Percentiles rank a stretch among this genome's conserved stretches.
Evolutionary conservation across 2,888 invertebrate species (phyloP).

Genomic region (Nomada fabriciana): DNA sequence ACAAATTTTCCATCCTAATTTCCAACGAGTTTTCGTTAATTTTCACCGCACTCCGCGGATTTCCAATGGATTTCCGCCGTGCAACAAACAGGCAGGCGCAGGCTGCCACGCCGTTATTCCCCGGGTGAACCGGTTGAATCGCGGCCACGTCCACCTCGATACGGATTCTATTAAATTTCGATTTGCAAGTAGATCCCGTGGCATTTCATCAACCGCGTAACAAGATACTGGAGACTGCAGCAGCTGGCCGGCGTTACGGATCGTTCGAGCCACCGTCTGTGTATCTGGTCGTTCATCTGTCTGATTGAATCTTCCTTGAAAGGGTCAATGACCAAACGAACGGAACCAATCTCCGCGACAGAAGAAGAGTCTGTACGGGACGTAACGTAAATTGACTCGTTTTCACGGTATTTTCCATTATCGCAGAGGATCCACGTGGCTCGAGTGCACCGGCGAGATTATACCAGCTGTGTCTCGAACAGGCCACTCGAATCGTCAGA

Average conservation of each 20-base stretch:
- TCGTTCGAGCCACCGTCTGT: constrained; percentile 30
- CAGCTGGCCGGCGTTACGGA: constrained; percentile 31
- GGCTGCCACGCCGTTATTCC: background rate
- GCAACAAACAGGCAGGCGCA: background rate
- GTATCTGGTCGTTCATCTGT: constrained; percentile 37
- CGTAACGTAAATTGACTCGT: constrained; percentile 58
- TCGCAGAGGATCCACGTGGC: constrained; percentile 42
- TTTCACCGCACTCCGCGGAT: constrained; percentile 9
- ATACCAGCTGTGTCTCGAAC: constrained; percentile 51
- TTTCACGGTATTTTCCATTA: constrained; percentile 53
- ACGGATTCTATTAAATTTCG: constrained; percentile 45
- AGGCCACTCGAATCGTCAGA: constrained; percentile 43
- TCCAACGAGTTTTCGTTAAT: constrained; percentile 13
- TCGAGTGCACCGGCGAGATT: constrained; percentile 48
- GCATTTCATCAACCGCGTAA: constrained; percentile 50
- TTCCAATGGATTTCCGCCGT: background rate
- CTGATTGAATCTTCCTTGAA: constrained; percentile 54
- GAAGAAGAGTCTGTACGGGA: constrained; percentile 41
- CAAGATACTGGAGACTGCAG: constrained; percentile 20
- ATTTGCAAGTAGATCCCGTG: constrained; percentile 46
- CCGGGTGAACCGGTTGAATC: constrained; percentile 20
- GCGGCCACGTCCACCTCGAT: background rate
- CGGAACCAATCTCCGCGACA: constrained; percentile 44
- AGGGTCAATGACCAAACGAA: constrained; percentile 43
- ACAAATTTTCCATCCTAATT: constrained; percentile 1